A percentile compares a stretch with the other conserved stretches of the same genome.
Evolutionary conservation across 2,797 vertebrate genomes (phyloP).

Genomic region (Lagodon rhomboides): DNA sequence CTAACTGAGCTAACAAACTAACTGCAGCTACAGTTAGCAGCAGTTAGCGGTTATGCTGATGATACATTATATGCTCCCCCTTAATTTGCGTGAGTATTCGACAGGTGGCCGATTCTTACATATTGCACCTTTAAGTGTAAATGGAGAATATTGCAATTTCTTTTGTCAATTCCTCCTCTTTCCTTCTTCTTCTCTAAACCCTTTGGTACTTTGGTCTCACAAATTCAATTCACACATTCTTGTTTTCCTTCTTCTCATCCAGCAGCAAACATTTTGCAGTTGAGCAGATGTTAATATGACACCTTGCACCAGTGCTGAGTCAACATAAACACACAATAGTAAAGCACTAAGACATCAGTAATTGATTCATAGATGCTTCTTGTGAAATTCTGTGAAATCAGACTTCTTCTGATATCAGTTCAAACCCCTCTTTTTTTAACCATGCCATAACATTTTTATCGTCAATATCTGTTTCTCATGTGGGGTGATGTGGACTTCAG

Average conservation of each 20-base stretch:
- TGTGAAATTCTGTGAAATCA: conserved; percentile 11
- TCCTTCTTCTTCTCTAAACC: background rate
- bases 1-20: too few relatives aligned
- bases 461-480: conserved; percentile 25
- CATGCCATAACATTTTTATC: conserved; percentile 20
- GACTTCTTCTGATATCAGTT: conserved; percentile 36
- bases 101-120: too few relatives aligned
- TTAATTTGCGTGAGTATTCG: too few relatives aligned
- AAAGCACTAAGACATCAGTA: conserved; percentile 13
- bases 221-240: conserved; percentile 28
- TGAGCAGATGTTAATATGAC: conserved; percentile 43
- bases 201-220: conserved; percentile 24
- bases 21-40: too few relatives aligned
- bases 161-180: background rate
- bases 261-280: conserved; percentile 24
- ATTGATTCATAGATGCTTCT: conserved; percentile 38
- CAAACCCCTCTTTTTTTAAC: background rate
- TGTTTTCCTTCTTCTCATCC: background rate
- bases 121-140: background rate
- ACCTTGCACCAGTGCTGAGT: conserved; percentile 33
- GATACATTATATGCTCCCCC: too few relatives aligned
- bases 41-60: too few relatives aligned
- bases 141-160: background rate
- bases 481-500: conserved; percentile 19
- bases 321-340: conserved; percentile 29